Percentiles rank a stretch among this genome's conserved stretches.
These are phyloP conservation scores for Antechinus flavipes DNA, from an alignment of 2,113 vertebrate genomes.

Conservation along the genomic window DNA sequence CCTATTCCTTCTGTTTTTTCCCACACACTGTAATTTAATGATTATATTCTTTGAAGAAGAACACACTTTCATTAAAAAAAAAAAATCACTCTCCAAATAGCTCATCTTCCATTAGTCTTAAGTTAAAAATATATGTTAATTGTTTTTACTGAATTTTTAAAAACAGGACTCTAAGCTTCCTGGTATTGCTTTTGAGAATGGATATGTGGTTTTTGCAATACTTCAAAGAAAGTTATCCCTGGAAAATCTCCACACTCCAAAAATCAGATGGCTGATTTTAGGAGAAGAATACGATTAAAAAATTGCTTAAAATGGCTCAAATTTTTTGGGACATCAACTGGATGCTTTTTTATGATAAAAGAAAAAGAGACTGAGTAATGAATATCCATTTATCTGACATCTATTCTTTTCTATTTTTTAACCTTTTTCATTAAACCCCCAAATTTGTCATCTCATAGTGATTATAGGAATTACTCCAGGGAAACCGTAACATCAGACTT, in stretches of 20 bases:
- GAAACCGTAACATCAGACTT: neutral
- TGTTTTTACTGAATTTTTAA: conserved; percentile 11
- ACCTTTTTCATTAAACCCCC: conserved; percentile 3
- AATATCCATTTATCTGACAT: conserved; percentile 19
- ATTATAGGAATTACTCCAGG: neutral
- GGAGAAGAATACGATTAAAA: conserved; percentile 18
- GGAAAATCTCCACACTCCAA: neutral
- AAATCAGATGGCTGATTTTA: conserved; percentile 48
- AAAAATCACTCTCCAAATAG: neutral
- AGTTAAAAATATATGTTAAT: neutral
- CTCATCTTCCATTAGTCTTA: neutral
- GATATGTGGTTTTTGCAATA: neutral
- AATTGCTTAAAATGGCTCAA: conserved; percentile 16
- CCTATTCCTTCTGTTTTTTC: neutral
- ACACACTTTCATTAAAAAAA: neutral
- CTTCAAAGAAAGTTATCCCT: neutral
- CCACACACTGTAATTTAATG: neutral
- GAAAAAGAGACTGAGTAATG: neutral
- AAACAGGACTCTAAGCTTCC: neutral
- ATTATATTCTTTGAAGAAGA: neutral
- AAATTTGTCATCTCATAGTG: conserved; percentile 37
- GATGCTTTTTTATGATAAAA: neutral
- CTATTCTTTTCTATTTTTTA: neutral
- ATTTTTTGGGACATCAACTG: neutral
- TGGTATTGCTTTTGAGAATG: conserved; percentile 25